phyloP scores from a whole-genome alignment of 2,113 vertebrate genomes.

The Porphyrio hochstetteri region DNA sequence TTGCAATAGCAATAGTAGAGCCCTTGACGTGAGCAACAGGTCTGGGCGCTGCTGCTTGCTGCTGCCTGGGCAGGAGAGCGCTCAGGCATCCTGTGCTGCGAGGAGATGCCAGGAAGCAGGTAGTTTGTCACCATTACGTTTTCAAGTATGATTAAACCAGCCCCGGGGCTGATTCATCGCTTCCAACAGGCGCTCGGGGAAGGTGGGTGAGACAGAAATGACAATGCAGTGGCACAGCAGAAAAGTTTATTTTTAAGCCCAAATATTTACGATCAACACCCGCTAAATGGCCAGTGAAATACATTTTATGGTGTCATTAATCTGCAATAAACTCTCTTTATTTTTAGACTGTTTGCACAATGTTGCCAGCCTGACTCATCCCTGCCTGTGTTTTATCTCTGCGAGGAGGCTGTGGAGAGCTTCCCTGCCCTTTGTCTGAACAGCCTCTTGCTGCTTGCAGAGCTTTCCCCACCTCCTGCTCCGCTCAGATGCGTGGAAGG shows the following conservation, averaged over 20 bases:
- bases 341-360: neutral
- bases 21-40: neutral
- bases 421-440: constrained; percentile 15
- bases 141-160: neutral
- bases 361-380: neutral
- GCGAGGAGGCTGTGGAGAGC: neutral
- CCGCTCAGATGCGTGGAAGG: neutral
- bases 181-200: neutral
- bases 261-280: neutral
- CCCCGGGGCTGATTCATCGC: neutral
- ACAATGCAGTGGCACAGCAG: neutral
- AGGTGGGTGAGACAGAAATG: neutral
- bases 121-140: neutral
- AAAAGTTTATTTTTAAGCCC: neutral
- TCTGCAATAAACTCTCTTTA: neutral
- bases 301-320: neutral
- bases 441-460: neutral
- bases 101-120: neutral
- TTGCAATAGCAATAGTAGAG: rapidly evolving
- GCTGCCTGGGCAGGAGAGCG: neutral
- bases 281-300: neutral
- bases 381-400: neutral
- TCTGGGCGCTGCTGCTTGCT: neutral
- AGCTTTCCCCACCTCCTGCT: neutral
- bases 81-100: rapidly evolving